A percentile compares a stretch with the other conserved stretches of the same genome.
Evolutionary conservation across 2,888 invertebrate genomes (phyloP).

Genomic region (Ctenicera cuprea): DNA sequence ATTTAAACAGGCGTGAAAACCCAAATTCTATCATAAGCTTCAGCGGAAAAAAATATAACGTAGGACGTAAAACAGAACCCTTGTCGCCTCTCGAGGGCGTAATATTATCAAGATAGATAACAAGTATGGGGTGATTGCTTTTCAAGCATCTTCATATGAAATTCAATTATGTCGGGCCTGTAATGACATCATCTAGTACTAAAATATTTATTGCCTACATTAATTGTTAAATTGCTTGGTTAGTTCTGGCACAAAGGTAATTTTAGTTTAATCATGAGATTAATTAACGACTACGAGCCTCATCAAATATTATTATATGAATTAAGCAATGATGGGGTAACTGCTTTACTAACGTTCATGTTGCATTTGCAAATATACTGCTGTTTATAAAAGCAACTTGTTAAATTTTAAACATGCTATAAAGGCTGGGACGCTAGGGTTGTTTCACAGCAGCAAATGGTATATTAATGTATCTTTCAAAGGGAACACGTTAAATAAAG

Average conservation of each 20-base stretch:
- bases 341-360: too few relatives aligned
- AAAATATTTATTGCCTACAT: conserved; percentile 12
- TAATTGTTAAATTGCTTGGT: conserved; percentile 6
- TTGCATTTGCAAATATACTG: too few relatives aligned
- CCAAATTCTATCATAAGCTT: conserved; percentile 5
- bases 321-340: too few relatives aligned
- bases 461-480: too few relatives aligned
- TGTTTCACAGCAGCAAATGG: too few relatives aligned
- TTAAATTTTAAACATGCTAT: too few relatives aligned
- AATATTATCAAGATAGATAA: conserved; percentile 9
- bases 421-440: too few relatives aligned
- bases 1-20: not conserved
- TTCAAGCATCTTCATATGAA: conserved; percentile 13
- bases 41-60: not conserved
- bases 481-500: too few relatives aligned
- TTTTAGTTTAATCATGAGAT: conserved; percentile 3
- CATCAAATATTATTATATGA: too few relatives aligned
- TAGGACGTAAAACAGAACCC: not conserved
- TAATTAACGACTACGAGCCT: not conserved
- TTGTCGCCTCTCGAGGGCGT: not conserved
- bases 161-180: conserved; percentile 6
- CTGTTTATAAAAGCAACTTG: too few relatives aligned
- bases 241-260: not conserved
- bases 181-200: not conserved
- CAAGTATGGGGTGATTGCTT: not conserved